Base-by-base conservation (phyloP, 2,113 vertebrate genomes). In the Canis aureus region DNA sequence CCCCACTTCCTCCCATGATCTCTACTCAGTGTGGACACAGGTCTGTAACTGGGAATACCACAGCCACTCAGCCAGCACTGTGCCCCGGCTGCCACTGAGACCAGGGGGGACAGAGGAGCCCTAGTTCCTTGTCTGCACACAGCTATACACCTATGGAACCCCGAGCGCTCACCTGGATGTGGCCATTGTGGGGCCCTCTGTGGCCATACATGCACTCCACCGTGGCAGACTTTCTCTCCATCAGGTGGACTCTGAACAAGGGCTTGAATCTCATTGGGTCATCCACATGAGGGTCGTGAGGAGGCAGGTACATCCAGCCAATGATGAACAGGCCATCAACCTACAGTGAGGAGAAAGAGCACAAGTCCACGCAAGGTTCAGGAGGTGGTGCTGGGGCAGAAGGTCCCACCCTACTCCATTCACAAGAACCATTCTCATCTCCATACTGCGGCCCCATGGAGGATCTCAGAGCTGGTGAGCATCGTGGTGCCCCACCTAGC, bases 141-240 rank as follows among this genome's bases (percentile, higher is more conserved):
- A 0, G 62, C 22, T 4, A 35, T 0, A 3, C 5, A 23, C 35
- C 43, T 17, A 15, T 73, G n/a, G 9, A n/a, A 12, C 53, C 55
- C 43, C 4, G 1, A 11, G 43, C 7, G 3, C 79, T 97, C 95
- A 99, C 99, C 99, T 99, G 99, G 97, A 99, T 99, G 92, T 99
- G 99, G 95, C 99, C 99, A 0, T 99, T 99, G 97, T 99, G 99
- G 32, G 99, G 99, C 5, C 99, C 99, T 80, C 99, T 99, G 96
- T 99, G 99, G 64, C 99, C 99, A 0, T 99, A 99, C 99, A 99
- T 99, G 32, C 99, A 99, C 98, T 99, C 99, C 35, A 99, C 99
- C 0, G 99, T 99, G 29, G 99, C 99, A 19, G 99, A 98, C 89
- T 99, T 99, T 98, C 98, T 99, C 98, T 99, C 99, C 99, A 99